Evolutionary conservation across 2,113 vertebrate genomes (phyloP).

Genomic region (Lepus timidus): DNA sequence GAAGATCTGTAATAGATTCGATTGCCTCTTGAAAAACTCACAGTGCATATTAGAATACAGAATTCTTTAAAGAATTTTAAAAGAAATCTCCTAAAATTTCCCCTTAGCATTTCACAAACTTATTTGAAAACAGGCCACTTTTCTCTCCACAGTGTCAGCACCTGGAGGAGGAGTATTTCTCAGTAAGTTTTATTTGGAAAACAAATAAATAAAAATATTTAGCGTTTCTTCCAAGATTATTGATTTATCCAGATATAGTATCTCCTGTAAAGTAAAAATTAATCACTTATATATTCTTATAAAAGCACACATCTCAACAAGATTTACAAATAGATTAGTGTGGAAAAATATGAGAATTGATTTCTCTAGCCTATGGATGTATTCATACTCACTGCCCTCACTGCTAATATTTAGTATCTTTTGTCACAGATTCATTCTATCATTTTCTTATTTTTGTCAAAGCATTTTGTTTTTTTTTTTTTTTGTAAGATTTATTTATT

Average conservation of each 20-base stretch:
- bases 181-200: not conserved
- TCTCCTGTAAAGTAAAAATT: not conserved
- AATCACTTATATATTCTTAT: slow-evolving; percentile 32
- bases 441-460: slow-evolving; percentile 5
- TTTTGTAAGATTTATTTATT: too few relatives aligned
- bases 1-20: slow-evolving; percentile 3
- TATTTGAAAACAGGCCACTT: not conserved
- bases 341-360: not conserved
- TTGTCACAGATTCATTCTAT: not conserved
- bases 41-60: not conserved
- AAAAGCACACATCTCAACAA: not conserved
- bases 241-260: not conserved
- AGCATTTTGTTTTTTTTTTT: not conserved
- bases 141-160: not conserved
- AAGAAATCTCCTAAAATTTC: not conserved
- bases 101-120: not conserved
- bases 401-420: not conserved
- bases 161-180: not conserved
- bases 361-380: not conserved
- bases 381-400: not conserved
- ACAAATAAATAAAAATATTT: not conserved
- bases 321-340: not conserved
- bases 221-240: not conserved
- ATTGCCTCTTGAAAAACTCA: slow-evolving; percentile 7
- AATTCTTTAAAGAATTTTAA: not conserved